A percentile compares a stretch with the other conserved stretches of the same genome.
Conservation (phyloP, 2,888 invertebrate species). For the Endotricha flammealis region DNA sequence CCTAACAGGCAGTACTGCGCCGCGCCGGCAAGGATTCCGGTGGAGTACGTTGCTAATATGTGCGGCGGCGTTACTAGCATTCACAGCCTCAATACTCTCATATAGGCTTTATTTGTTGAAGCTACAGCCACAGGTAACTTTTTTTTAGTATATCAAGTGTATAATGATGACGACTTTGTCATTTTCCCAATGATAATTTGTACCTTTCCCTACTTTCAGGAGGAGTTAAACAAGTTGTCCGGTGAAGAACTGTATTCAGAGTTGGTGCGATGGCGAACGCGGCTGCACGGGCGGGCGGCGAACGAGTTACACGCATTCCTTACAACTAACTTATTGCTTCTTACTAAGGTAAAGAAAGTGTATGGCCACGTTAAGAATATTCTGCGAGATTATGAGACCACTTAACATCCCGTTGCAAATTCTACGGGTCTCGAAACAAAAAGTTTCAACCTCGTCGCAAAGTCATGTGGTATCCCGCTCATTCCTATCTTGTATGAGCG, state of each 20-base stretch:
- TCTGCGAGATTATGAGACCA: no score
- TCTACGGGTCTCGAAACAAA: no score
- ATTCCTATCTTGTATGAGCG: no score
- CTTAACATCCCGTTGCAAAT: no score
- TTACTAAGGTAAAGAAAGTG: conserved; percentile 84
- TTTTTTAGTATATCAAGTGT: not conserved
- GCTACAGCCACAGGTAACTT: conserved; percentile 32
- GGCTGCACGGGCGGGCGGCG: conserved; percentile 84
- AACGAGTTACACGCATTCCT: conserved; percentile 85
- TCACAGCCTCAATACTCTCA: conserved; percentile 40
- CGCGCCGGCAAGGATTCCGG: conserved; percentile 20
- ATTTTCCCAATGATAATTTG: no score
- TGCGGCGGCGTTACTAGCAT: conserved; percentile 34
- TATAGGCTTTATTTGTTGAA: conserved; percentile 33
- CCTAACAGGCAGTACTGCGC: conserved; percentile 41
- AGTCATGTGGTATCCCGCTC: no score
- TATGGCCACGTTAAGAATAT: no score
- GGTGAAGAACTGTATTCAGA: conserved; percentile 82
- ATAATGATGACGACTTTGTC: no score
- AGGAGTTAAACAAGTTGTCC: conserved; percentile 51
- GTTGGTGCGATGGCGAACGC: conserved; percentile 82
- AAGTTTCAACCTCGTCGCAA: no score
- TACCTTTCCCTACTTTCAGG: conserved; percentile 24
- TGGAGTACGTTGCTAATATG: conserved; percentile 29
- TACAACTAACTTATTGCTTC: conserved; percentile 87